These are phyloP conservation scores for Stomatorhinus walkeri DNA, from an alignment of 2,797 vertebrate species.

Conservation along the genomic window DNA sequence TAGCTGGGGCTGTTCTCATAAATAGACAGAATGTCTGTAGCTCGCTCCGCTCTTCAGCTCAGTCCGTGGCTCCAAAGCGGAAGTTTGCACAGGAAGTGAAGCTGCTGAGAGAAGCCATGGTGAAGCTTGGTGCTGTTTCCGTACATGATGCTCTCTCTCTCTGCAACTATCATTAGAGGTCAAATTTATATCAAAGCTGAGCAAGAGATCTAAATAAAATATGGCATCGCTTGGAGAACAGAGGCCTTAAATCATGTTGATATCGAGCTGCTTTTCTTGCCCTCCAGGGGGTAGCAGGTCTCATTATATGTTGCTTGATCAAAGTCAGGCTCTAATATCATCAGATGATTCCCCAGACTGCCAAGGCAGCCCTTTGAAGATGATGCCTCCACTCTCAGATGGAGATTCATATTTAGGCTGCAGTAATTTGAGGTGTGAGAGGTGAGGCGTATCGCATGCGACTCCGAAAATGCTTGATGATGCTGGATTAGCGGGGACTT, in stretches of 20 bases:
- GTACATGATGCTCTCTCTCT: background rate
- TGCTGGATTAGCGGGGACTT: background rate
- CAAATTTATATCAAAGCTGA: background rate
- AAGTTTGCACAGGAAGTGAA: constrained; percentile 64
- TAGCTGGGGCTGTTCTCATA: background rate
- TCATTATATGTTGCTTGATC: background rate
- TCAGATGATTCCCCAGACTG: background rate
- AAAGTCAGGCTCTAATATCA: background rate
- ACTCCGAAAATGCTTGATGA: background rate
- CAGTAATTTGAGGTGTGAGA: background rate
- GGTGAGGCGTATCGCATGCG: background rate
- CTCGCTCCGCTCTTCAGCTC: background rate
- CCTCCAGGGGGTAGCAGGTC: background rate
- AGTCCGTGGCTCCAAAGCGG: constrained; percentile 40
- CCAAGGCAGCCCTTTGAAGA: background rate
- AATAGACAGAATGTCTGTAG: background rate
- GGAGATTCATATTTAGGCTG: background rate
- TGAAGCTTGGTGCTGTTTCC: background rate
- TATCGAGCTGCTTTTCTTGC: background rate
- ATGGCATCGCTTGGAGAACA: background rate
- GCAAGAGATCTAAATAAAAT: background rate
- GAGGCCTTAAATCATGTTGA: background rate
- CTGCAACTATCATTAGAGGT: background rate
- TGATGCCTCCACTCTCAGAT: background rate
- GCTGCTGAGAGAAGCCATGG: constrained; percentile 19